These are phyloP conservation scores for Fulica atra DNA, from an alignment of 2,113 vertebrate species.

Conservation along the genomic window DNA sequence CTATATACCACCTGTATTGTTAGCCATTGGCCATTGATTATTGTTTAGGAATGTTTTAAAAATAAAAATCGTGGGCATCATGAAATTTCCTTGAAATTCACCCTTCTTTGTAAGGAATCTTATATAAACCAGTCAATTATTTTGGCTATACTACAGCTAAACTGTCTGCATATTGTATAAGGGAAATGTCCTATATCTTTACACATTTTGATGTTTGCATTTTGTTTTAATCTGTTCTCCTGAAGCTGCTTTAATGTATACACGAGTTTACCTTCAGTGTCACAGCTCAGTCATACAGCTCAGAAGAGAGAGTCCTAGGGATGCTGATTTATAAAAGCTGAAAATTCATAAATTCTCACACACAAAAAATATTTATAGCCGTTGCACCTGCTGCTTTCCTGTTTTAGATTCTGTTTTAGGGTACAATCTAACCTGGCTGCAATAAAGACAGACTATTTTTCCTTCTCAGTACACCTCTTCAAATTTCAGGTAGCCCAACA, in stretches of 20 bases:
- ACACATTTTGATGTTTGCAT: neutral
- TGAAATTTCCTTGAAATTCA: neutral
- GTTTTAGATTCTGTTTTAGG: neutral
- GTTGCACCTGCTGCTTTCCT: neutral
- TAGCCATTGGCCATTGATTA: neutral
- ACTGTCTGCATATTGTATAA: neutral
- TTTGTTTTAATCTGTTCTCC: neutral
- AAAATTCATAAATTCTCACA: neutral
- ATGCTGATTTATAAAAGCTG: neutral
- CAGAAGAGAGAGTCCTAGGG: neutral
- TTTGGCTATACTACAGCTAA: neutral
- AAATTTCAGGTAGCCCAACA: neutral
- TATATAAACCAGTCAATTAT: neutral
- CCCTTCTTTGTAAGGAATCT: neutral
- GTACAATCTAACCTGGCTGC: neutral
- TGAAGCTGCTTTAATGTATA: neutral
- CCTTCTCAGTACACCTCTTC: neutral
- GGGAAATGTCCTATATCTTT: neutral
- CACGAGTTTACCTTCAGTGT: neutral
- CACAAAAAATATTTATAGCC: neutral
- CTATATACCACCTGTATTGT: neutral
- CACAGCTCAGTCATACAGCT: neutral
- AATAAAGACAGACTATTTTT: neutral
- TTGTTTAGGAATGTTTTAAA: neutral
- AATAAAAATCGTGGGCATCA: neutral